These are phyloP conservation scores for Epirrhoe tristata DNA, from an alignment of 2,888 invertebrate genomes.

Conservation along the genomic window DNA sequence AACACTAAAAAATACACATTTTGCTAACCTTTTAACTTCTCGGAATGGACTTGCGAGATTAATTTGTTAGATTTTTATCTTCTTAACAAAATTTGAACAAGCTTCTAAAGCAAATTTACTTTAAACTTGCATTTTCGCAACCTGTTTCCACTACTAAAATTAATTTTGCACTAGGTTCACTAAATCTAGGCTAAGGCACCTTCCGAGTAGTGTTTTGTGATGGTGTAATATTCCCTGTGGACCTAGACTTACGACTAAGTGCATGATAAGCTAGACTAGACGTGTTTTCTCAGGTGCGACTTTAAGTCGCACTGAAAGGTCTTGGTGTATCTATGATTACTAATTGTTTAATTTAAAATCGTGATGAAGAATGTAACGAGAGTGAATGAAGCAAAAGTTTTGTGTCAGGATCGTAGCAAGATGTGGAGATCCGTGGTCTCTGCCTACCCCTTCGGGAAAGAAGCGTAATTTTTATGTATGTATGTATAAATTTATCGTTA, in stretches of 20 bases:
- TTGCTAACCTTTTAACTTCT: no score
- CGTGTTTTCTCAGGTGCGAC: constrained; percentile 11
- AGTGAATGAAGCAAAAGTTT: no score
- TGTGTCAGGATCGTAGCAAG: no score
- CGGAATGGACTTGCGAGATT: no score
- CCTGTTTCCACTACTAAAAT: background rate
- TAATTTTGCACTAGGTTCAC: background rate
- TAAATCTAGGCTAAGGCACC: background rate
- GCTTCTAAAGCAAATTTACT: background rate
- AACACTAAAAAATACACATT: no score
- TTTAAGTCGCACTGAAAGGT: background rate
- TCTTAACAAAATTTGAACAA: background rate
- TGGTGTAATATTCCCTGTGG: constrained; percentile 23
- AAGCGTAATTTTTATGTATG: no score
- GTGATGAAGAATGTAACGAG: no score
- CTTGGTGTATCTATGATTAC: background rate
- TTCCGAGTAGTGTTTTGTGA: constrained; percentile 8
- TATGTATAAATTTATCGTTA: no score
- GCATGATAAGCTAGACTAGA: constrained; percentile 11
- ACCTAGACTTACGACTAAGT: constrained; percentile 23
- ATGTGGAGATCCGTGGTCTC: no score
- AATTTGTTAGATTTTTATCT: background rate
- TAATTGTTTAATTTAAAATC: no score
- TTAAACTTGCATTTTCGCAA: background rate
- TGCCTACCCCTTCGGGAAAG: no score